These are phyloP conservation scores for Trissolcus basalis DNA, from an alignment of 1,140 invertebrate genomes.

Conservation along the genomic window DNA sequence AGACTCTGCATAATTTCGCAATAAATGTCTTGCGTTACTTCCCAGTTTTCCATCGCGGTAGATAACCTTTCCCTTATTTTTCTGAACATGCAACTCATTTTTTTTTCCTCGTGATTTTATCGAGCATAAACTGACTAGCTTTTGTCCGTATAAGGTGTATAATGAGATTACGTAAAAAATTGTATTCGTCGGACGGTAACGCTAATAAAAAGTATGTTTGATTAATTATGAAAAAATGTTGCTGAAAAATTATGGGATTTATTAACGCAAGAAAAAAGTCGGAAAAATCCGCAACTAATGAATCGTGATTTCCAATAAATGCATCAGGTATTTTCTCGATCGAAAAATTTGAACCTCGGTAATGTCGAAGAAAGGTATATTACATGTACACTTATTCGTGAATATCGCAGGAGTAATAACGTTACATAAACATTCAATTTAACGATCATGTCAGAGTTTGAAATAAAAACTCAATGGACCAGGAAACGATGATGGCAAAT, in stretches of 20 bases:
- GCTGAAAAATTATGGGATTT: too few species aligned
- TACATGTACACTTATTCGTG: not conserved
- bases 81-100: constrained; percentile 37
- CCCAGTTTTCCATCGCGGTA: constrained; percentile 9
- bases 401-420: not conserved
- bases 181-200: not conserved
- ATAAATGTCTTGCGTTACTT: constrained; percentile 18
- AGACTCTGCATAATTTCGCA: constrained; percentile 29
- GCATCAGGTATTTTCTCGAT: too few species aligned
- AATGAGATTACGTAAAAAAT: constrained; percentile 19
- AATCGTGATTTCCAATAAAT: too few species aligned
- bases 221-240: too few species aligned
- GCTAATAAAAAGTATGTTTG: not conserved
- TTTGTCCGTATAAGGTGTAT: constrained; percentile 1
- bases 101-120: constrained; percentile 32
- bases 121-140: constrained; percentile 29
- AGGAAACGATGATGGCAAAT: constrained; percentile 17
- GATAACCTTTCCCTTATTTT: constrained; percentile 38
- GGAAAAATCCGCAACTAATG: too few species aligned
- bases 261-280: too few species aligned
- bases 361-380: too few species aligned
- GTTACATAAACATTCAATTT: not conserved
- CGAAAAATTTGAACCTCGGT: too few species aligned
- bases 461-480: constrained; percentile 23
- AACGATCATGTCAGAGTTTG: constrained; percentile 7